These are phyloP conservation scores for Phoxinus phoxinus DNA, from an alignment of 2,113 vertebrate genomes.

Conservation along the genomic window DNA sequence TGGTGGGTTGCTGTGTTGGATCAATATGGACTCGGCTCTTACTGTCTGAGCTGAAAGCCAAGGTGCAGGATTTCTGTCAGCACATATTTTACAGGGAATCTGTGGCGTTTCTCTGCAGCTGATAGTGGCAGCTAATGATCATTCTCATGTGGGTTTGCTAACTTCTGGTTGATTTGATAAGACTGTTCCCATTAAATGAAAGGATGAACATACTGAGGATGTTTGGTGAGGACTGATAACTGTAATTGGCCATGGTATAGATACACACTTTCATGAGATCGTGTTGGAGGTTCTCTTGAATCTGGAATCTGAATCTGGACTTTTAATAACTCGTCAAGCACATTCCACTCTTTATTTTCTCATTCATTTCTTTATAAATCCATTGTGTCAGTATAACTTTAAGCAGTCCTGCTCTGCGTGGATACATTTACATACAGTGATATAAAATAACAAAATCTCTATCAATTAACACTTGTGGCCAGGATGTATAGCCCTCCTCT, in stretches of 20 bases:
- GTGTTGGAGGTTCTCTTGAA: too few species aligned
- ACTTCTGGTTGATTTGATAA: constrained; percentile 16
- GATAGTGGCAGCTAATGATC: constrained; percentile 2
- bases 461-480: too few species aligned
- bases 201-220: neutral
- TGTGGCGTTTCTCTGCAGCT: constrained; percentile 37
- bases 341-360: too few species aligned
- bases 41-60: constrained; percentile 57
- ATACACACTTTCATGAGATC: too few species aligned
- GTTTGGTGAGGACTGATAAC: neutral
- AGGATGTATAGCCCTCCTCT: too few species aligned
- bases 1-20: constrained; percentile 50
- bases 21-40: constrained; percentile 60
- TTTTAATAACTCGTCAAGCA: too few species aligned
- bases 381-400: too few species aligned
- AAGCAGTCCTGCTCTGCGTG: too few species aligned
- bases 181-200: neutral
- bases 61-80: constrained; percentile 62
- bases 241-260: neutral
- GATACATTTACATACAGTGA: too few species aligned
- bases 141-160: constrained; percentile 6
- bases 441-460: too few species aligned
- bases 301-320: too few species aligned
- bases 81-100: constrained; percentile 55
- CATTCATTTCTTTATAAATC: too few species aligned